A percentile compares a stretch with the other conserved stretches of the same genome.
Evolutionary conservation across 2,797 vertebrate species (phyloP).

Genomic region (Etheostoma nigrum): DNA sequence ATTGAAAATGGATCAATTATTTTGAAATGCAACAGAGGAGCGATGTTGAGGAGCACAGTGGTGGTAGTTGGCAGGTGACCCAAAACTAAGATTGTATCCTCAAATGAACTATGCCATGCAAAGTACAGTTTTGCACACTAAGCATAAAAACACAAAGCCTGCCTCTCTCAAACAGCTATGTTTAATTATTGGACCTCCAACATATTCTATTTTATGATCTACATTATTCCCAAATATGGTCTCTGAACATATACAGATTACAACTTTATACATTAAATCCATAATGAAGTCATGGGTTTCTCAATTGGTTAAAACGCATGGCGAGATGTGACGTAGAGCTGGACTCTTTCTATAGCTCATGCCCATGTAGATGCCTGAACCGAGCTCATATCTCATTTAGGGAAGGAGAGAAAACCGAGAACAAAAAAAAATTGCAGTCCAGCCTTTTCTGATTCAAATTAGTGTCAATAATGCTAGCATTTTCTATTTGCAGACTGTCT

Average conservation of each 20-base stretch:
- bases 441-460: slow-evolving; percentile 3
- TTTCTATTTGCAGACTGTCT: slow-evolving; percentile 13
- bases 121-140: slow-evolving; percentile 35
- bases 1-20: slow-evolving; percentile 21
- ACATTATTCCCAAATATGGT: slow-evolving; percentile 10
- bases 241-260: slow-evolving; percentile 36
- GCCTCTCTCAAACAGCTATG: background rate
- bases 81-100: slow-evolving; percentile 69
- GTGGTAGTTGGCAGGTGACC: slow-evolving; percentile 58
- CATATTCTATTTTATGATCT: slow-evolving; percentile 8
- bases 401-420: slow-evolving; percentile 15
- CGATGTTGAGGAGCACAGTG: slow-evolving; percentile 33
- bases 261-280: slow-evolving; percentile 54
- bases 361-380: slow-evolving; percentile 79
- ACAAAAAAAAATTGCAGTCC: slow-evolving; percentile 31
- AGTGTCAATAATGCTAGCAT: slow-evolving; percentile 27
- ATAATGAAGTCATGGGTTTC: slow-evolving; percentile 69
- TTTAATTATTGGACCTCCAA: background rate
- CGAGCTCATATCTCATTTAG: slow-evolving; percentile 73
- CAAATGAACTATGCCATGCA: slow-evolving; percentile 67
- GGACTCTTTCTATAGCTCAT: slow-evolving; percentile 85
- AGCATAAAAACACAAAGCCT: slow-evolving; percentile 32
- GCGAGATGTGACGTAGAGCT: slow-evolving; percentile 95
- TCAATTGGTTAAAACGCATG: slow-evolving; percentile 91
- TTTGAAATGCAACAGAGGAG: slow-evolving; percentile 7